A percentile compares a stretch with the other conserved stretches of the same genome.
Conservation (phyloP, 1,140 invertebrate genomes). For the Zaprionus ornatus region DNA sequence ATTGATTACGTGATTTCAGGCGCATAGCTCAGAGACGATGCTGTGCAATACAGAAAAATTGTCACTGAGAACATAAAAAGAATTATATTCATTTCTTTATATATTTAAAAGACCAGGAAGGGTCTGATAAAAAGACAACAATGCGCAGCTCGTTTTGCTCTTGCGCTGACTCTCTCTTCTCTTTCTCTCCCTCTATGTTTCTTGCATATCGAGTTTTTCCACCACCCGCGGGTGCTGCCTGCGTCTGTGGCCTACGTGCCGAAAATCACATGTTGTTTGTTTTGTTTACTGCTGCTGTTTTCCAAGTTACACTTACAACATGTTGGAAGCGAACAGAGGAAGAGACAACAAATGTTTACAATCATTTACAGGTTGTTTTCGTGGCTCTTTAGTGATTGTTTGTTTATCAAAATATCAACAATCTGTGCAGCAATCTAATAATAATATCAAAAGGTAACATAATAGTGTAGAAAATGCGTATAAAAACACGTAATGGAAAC, state of each 20-base stretch:
- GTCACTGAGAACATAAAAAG: not conserved
- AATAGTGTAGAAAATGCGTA: conserved; percentile 54
- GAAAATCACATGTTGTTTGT: conserved; percentile 79
- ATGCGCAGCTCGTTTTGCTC: conserved; percentile 27
- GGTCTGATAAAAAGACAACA: not conserved
- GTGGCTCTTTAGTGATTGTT: not conserved
- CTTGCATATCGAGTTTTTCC: conserved; percentile 45
- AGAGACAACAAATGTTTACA: conserved; percentile 33
- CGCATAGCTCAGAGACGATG: not conserved
- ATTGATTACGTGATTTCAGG: conserved; percentile 21
- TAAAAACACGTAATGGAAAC: conserved; percentile 41
- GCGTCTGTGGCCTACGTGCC: conserved; percentile 70
- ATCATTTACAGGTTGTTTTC: conserved; percentile 11
- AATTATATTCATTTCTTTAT: conserved; percentile 3
- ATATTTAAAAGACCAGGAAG: conserved; percentile 4
- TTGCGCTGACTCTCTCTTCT: conserved; percentile 2
- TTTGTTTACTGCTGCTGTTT: conserved; percentile 48
- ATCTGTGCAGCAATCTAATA: not conserved
- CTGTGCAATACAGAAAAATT: not conserved
- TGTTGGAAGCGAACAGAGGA: conserved; percentile 22
- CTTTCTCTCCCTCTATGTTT: conserved; percentile 15
- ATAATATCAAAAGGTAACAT: not conserved
- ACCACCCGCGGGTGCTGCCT: conserved; percentile 36
- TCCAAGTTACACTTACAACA: conserved; percentile 41
- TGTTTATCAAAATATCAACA: not conserved